Base-by-base conservation (phyloP, 2,797 vertebrate genomes). In the Acipenser oxyrinchus region DNA sequence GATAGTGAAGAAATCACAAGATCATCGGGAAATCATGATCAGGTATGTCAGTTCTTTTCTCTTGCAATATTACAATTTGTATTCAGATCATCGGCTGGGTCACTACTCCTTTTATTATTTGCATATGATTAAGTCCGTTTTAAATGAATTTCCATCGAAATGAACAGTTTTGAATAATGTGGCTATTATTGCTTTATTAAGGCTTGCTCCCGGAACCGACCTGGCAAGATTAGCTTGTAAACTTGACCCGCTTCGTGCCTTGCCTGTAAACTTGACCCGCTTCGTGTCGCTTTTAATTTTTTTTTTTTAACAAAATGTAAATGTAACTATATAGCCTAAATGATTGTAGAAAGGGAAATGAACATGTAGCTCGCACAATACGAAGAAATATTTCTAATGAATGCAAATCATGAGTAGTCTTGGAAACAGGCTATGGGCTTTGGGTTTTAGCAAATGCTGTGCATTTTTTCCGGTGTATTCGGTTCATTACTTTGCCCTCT, bases 1-100 rank as follows among this genome's bases (percentile, higher is more conserved):
- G 96, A 98, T 92, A 98, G 87, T 78, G 96, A 99, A 90, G 96
- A 98, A 81, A 95, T 99, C 89, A 97, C 94, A 70, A 93, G 96
- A 94, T 91, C 88, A 68, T 94, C 96, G 77, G 94, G 95, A 81
- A 94, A 95, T 72, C 92, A 96, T 79, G 96, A 99, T 90, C 96
- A 99, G 95, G 96, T 99, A 95, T 76, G 76, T 70, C 74, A 7
- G 71, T 57, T 72, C 0, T 37, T 49, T 60, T 76, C 59, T 66
- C 1, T 60, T 68, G 70, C 79, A 55, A 58, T 71, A 70, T 74
- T 37, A 37, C 37, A 80, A 85, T 87, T 79, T 84, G 83, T 92
- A 90, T 92, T 92, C 89, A 89, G 85, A 86, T 83, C 75, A 79
- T 89, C 93, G 82, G 84, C 91, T 83, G 89, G 93, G 91, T 94